Evolutionary conservation across 2,113 vertebrate species (phyloP), one percentile per base, ranked within the genome.

Genomic region (Sturnira hondurensis): DNA sequence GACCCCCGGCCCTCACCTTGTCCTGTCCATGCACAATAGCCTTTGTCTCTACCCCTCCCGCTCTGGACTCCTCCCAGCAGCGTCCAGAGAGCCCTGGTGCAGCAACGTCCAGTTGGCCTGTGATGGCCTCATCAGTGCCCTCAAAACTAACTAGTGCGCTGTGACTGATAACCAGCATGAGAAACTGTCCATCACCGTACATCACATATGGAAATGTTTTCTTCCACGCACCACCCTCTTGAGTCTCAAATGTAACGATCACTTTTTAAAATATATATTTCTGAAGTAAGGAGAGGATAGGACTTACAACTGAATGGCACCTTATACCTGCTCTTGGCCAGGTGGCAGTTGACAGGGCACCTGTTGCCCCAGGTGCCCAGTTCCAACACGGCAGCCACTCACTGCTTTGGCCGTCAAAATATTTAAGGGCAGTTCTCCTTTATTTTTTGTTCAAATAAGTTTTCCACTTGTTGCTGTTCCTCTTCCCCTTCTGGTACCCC

Each of bases 331-430:
- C 16, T 28, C 45, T 67, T 10, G 33, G 61, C 61, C 41, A 78
- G 50, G 11, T 1, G 7, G 61, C 20, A 33, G 33, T 17, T n/a
- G 50, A 50, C 11, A 8, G 0, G 4, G 50, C 5, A 58, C 20
- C 16, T 28, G n/a, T 38, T 36, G 54, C 36, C 56, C 12, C 50
- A 47, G 47, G 22, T 26, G 47, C 22, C 24, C 1, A 33, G 45
- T 10, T 24, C 7, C 24, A 38, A 4, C 3, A 0, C 41, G n/a
- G 61, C 20, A 2, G 2, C 24, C 19, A 38, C 58, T 76, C 1
- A 7, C 31, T n/a, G 56, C n/a, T 38, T 68, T 3, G 2, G 41
- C 19, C 41, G 14, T 41, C 10, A 58, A 38, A 70, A 58, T 36
- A 28, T 22, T 50, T 47, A n/a, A n/a, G n/a, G n/a, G n/a, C n/a